phyloP scores from a whole-genome alignment of 2,797 vertebrate genomes.

The Siniperca obscura region DNA sequence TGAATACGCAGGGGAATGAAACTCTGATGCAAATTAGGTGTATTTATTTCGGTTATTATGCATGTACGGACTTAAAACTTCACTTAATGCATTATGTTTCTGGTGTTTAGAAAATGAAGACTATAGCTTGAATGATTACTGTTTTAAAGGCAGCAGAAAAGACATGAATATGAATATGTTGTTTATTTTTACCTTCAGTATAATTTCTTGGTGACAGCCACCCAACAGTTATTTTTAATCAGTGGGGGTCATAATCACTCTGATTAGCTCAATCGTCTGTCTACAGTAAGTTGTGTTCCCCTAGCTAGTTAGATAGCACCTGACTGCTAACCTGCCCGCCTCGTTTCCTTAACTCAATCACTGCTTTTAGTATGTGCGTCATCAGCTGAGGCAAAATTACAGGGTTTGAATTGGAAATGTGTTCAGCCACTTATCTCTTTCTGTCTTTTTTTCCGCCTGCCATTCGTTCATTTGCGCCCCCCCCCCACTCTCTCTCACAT shows the following conservation, averaged over 20 bases:
- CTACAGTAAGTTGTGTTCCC: slow-evolving; percentile 32
- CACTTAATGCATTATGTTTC: neutral
- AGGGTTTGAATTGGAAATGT: slow-evolving; percentile 60
- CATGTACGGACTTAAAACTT: neutral
- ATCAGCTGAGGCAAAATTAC: slow-evolving; percentile 53
- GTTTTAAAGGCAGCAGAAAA: slow-evolving; percentile 4
- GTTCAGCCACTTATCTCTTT: slow-evolving; percentile 48
- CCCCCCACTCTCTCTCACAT: neutral
- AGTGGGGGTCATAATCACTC: slow-evolving; percentile 47
- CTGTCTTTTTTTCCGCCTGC: neutral
- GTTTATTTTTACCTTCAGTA: slow-evolving; percentile 14
- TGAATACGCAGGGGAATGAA: neutral
- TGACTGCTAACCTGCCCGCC: slow-evolving; percentile 48
- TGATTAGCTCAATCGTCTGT: slow-evolving; percentile 44
- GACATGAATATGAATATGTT: neutral
- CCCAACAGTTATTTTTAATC: slow-evolving; percentile 58
- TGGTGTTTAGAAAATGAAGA: neutral
- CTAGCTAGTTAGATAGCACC: slow-evolving; percentile 35
- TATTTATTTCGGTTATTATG: neutral
- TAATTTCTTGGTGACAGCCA: neutral
- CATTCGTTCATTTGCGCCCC: slow-evolving; percentile 28
- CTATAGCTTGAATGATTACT: neutral
- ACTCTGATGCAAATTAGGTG: neutral
- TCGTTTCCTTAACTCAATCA: slow-evolving; percentile 56
- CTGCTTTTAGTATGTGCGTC: slow-evolving; percentile 58